Conservation (phyloP, 2,888 invertebrate genomes). For the Nudaria mundana region DNA sequence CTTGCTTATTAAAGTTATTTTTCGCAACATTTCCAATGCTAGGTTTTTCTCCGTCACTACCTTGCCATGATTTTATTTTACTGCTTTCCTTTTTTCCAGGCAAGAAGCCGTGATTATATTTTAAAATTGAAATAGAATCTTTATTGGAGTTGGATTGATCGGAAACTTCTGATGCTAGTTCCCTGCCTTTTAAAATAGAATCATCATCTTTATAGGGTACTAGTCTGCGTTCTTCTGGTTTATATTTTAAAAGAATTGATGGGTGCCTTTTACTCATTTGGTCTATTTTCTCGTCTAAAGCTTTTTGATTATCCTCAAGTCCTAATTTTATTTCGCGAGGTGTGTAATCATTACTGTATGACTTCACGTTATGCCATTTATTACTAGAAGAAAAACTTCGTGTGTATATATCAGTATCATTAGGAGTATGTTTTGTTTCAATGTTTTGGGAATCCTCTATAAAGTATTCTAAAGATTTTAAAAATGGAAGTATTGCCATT, state of each 20-base stretch:
- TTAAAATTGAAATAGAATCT: conserved; percentile 51
- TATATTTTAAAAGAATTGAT: conserved; percentile 50
- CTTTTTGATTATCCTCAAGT: conserved; percentile 25
- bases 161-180: conserved; percentile 53
- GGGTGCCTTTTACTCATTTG: conserved; percentile 45
- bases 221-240: conserved; percentile 42
- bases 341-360: conserved; percentile 59
- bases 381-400: conserved; percentile 51
- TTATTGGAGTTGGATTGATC: conserved; percentile 46
- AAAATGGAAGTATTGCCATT: conserved; percentile 54
- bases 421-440: conserved; percentile 20
- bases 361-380: conserved; percentile 69
- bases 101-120: conserved; percentile 62
- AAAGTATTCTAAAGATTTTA: conserved; percentile 59
- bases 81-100: conserved; percentile 35
- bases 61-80: conserved; percentile 19
- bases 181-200: conserved; percentile 43
- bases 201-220: conserved; percentile 35
- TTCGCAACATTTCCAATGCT: conserved; percentile 11
- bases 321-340: conserved; percentile 51
- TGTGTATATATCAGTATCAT: conserved; percentile 44
- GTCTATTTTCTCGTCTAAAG: conserved; percentile 34
- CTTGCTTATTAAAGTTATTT: conserved; percentile 51
- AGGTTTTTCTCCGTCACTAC: conserved; percentile 2
- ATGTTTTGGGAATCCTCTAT: conserved; percentile 33